These are phyloP conservation scores for Pyrgus malvae DNA, from an alignment of 2,888 invertebrate genomes.

Conservation along the genomic window DNA sequence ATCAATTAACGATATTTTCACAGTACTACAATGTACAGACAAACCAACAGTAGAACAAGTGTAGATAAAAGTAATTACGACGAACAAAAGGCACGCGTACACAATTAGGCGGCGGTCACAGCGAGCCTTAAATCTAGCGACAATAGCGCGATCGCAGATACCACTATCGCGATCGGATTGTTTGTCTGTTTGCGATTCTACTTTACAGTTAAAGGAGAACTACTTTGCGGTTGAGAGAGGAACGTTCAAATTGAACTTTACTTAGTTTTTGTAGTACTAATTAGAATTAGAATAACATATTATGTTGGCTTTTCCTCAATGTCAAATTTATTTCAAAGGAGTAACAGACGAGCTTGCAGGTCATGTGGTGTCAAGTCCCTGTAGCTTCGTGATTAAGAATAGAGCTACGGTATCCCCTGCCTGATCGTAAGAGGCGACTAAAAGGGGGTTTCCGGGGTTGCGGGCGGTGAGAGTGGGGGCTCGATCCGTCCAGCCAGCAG, in stretches of 20 bases:
- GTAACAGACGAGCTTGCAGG: no score
- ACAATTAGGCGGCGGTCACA: conserved; percentile 43
- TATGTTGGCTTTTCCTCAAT: no score
- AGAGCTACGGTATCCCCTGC: no score
- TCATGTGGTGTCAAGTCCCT: no score
- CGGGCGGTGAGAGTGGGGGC: no score
- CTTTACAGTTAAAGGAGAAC: background rate
- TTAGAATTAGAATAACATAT: no score
- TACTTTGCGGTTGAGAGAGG: background rate
- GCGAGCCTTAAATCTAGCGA: conserved; percentile 44
- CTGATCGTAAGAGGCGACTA: no score
- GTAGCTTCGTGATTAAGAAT: no score
- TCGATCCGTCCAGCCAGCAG: no score
- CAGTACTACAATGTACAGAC: conserved; percentile 6
- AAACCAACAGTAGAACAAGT: conserved; percentile 16
- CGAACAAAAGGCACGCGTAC: conserved; percentile 44
- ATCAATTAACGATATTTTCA: no score
- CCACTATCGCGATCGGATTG: conserved; percentile 63
- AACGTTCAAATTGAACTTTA: background rate
- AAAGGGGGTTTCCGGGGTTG: no score
- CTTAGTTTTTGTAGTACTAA: background rate
- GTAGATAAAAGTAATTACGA: conserved; percentile 37
- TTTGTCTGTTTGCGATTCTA: conserved; percentile 40
- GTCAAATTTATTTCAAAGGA: no score
- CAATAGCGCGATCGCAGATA: conserved; percentile 63